Evolutionary conservation across 2,888 invertebrate genomes (phyloP).

Genomic region (Thysanoteuthis rhombus): DNA sequence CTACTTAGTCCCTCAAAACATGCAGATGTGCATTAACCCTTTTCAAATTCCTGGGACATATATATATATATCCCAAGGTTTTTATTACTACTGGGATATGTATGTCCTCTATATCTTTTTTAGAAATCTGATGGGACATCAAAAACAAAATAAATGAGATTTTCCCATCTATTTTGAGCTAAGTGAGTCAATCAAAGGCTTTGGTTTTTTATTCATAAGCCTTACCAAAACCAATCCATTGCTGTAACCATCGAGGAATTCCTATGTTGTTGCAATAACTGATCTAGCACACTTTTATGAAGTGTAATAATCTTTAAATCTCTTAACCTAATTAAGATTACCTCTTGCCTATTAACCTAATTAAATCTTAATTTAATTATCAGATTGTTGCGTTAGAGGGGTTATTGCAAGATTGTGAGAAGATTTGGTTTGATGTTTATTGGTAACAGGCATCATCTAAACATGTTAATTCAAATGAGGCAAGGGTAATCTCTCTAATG

Average conservation of each 20-base stretch:
- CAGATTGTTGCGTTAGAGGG: neutral
- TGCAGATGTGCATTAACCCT: too few species aligned
- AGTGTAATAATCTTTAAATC: neutral
- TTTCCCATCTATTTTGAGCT: neutral
- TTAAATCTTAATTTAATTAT: neutral
- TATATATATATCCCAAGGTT: too few species aligned
- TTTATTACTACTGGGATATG: too few species aligned
- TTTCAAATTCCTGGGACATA: too few species aligned
- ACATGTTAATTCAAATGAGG: neutral
- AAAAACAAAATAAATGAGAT: neutral
- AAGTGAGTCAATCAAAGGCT: neutral
- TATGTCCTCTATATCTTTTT: too few species aligned
- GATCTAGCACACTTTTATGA: neutral
- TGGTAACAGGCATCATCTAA: neutral
- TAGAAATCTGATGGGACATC: too few species aligned
- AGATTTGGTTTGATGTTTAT: neutral
- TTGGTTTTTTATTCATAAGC: neutral
- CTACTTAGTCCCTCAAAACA: too few species aligned
- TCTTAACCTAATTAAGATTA: neutral
- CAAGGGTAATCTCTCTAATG: too few species aligned
- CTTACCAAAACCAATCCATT: neutral
- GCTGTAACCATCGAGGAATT: neutral
- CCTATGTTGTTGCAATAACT: neutral
- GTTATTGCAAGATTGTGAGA: neutral
- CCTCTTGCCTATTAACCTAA: neutral